Evolutionary conservation across 2,888 invertebrate species (phyloP).

Genomic region (Balanococcus diminutus): DNA sequence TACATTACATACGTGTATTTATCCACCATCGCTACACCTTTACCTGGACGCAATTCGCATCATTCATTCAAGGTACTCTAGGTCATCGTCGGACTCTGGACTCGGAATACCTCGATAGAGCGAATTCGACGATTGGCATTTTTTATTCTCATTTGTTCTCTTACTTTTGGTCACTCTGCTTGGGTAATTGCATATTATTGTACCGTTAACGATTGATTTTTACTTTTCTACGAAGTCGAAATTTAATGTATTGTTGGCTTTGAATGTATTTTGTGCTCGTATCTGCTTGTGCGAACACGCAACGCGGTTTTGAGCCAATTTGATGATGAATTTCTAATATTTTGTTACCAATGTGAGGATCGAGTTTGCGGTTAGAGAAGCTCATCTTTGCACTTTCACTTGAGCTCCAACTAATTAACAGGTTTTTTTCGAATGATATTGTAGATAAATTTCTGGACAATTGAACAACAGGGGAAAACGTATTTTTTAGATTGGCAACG

Average conservation of each 20-base stretch:
- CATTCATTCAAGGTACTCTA: background rate
- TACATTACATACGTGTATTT: background rate
- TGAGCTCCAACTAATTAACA: background rate
- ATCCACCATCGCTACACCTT: background rate
- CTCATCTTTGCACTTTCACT: background rate
- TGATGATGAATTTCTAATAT: background rate
- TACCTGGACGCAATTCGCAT: background rate
- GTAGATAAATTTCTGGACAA: too few relatives aligned
- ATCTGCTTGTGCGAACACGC: background rate
- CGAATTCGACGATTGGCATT: background rate
- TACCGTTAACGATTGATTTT: constrained; percentile 40
- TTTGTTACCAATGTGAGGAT: too few relatives aligned
- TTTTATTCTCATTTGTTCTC: background rate
- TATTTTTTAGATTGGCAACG: too few relatives aligned
- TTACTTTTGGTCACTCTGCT: background rate
- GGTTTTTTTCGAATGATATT: too few relatives aligned
- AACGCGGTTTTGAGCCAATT: background rate
- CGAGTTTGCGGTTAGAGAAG: background rate
- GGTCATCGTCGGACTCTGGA: background rate
- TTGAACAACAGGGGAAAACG: too few relatives aligned
- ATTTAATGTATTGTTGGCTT: constrained; percentile 23
- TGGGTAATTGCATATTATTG: background rate
- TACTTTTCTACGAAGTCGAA: constrained; percentile 26
- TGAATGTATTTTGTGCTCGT: too few relatives aligned
- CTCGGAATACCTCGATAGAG: background rate